Percentiles rank a stretch among this genome's conserved stretches.
Evolutionary conservation across 2,113 vertebrate species (phyloP).

Genomic region (Phyllopteryx taeniolatus): DNA sequence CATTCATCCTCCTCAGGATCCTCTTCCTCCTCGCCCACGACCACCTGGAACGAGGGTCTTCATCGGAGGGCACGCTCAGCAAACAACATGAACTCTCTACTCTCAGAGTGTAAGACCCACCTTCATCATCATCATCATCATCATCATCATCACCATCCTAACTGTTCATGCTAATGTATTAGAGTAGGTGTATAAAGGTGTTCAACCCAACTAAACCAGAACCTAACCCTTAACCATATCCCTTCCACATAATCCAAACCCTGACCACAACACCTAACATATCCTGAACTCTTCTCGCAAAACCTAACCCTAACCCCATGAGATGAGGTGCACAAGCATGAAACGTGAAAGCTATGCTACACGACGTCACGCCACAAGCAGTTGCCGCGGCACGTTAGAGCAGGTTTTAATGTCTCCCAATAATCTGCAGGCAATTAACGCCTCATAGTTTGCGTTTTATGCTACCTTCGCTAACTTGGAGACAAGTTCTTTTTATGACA

Average conservation of each 20-base stretch:
- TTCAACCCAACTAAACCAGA: neutral
- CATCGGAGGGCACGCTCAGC: constrained; percentile 59
- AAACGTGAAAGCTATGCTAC: neutral
- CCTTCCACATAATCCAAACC: neutral
- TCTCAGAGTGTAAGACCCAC: constrained; percentile 75
- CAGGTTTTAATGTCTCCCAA: constrained; percentile 22
- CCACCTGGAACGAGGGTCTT: constrained; percentile 26
- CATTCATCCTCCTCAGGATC: constrained; percentile 19
- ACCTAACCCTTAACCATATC: neutral
- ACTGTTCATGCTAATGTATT: neutral
- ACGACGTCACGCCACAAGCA: constrained; percentile 21
- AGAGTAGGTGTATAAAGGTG: neutral
- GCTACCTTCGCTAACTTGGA: neutral
- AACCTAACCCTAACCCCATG: constrained; percentile 4
- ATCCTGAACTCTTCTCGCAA: too few species aligned
- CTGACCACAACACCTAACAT: neutral
- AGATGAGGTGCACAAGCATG: constrained; percentile 24
- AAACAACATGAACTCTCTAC: constrained; percentile 64
- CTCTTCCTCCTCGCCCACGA: neutral
- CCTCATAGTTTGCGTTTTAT: constrained; percentile 38
- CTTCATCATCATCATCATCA: neutral
- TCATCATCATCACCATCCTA: neutral
- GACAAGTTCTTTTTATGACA: neutral
- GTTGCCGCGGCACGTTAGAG: constrained; percentile 9
- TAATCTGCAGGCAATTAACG: constrained; percentile 43